Evolutionary conservation across 2,113 vertebrate species (phyloP).

Genomic region (Sitta europaea): DNA sequence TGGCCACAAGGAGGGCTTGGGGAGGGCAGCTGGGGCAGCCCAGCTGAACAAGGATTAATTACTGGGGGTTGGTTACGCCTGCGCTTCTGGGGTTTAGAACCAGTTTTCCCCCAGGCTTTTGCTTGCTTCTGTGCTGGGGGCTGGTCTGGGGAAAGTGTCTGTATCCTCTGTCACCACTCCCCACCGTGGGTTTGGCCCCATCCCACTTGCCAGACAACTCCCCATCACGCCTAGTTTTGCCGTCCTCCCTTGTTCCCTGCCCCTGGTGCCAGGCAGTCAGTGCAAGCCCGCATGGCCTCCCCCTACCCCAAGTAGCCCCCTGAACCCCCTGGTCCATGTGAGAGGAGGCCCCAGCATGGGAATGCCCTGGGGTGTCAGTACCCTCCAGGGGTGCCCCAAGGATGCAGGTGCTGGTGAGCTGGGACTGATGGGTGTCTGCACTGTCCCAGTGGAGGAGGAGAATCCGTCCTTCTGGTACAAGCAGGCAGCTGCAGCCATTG

Average conservation of each 20-base stretch:
- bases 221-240: not conserved
- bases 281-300: not conserved
- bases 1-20: not conserved
- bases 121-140: not conserved
- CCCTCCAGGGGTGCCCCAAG: not conserved
- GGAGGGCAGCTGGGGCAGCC: not conserved
- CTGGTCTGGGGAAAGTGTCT: not conserved
- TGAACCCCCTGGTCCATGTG: rapidly evolving
- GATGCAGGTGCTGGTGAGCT: too few species aligned
- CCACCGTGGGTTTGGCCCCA: not conserved
- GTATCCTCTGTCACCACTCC: not conserved
- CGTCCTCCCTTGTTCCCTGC: not conserved
- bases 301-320: not conserved
- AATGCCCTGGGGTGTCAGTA: not conserved
- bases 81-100: not conserved
- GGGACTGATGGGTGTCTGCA: not conserved
- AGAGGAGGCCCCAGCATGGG: not conserved
- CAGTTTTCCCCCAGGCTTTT: not conserved
- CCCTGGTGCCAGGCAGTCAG: rapidly evolving
- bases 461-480: conserved; percentile 83
- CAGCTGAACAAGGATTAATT: not conserved
- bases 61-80: not conserved
- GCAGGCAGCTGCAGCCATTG: conserved; percentile 74
- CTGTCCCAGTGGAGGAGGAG: conserved; percentile 71
- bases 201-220: not conserved